These are phyloP conservation scores for Loripinus fragilis DNA, from an alignment of 2,888 invertebrate species.

Conservation along the genomic window DNA sequence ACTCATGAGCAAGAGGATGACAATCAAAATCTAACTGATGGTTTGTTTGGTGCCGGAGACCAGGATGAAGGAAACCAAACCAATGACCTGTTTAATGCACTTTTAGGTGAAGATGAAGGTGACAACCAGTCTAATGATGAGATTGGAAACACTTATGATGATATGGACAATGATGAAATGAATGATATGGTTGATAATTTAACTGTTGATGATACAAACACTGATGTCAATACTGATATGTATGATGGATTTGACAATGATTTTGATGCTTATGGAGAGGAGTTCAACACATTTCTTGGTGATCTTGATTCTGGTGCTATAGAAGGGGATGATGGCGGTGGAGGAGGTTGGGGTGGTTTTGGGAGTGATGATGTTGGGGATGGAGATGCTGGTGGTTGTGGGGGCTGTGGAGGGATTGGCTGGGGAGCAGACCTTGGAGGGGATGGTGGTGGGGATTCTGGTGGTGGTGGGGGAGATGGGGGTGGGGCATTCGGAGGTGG, in stretches of 20 bases:
- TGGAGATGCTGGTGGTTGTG: conserved; percentile 29
- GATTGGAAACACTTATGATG: conserved; percentile 25
- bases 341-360: conserved; percentile 18
- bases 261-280: conserved; percentile 43
- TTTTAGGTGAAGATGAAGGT: conserved; percentile 24
- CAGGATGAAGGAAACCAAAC: conserved; percentile 30
- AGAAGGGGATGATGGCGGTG: conserved; percentile 53
- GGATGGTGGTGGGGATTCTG: conserved; percentile 37
- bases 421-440: conserved; percentile 59
- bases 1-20: conserved; percentile 6
- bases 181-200: conserved; percentile 21
- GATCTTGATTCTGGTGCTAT: conserved; percentile 61
- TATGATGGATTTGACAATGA: conserved; percentile 45
- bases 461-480: conserved; percentile 44
- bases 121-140: conserved; percentile 14
- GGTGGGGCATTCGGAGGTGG: conserved; percentile 40
- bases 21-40: neutral
- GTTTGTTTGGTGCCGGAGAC: neutral
- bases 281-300: conserved; percentile 47
- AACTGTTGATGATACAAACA: conserved; percentile 10
- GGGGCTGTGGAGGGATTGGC: conserved; percentile 49
- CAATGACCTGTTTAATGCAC: conserved; percentile 29
- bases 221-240: conserved; percentile 30
- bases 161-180: conserved; percentile 27
- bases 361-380: conserved; percentile 21